phyloP scores from a whole-genome alignment of 2,888 invertebrate genomes.

The Protula sp. region DNA sequence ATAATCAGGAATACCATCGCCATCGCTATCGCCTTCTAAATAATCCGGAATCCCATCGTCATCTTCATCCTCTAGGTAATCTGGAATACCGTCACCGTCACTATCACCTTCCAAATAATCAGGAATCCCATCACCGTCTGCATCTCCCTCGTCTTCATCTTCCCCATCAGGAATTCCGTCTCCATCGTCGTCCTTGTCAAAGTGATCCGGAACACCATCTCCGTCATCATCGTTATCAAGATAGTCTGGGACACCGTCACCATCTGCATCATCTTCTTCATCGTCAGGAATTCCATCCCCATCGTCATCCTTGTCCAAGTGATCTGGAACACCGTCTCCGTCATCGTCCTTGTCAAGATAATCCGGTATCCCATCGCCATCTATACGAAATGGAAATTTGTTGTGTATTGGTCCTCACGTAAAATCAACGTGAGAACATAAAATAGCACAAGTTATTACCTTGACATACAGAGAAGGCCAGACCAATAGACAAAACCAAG shows the following conservation, averaged over 20 bases:
- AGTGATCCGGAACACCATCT: slow-evolving; percentile 36
- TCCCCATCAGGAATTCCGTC: slow-evolving; percentile 29
- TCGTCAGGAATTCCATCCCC: slow-evolving; percentile 43
- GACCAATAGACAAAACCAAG: no score
- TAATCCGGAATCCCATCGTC: slow-evolving; percentile 24
- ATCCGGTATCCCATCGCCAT: slow-evolving; percentile 47
- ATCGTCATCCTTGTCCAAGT: slow-evolving; percentile 33
- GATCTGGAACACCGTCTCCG: slow-evolving; percentile 45
- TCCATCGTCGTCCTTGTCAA: slow-evolving; percentile 25
- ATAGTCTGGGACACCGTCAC: slow-evolving; percentile 46
- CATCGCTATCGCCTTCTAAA: slow-evolving; percentile 21
- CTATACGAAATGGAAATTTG: slow-evolving; percentile 27
- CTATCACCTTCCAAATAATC: slow-evolving; percentile 22
- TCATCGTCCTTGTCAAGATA: slow-evolving; percentile 30
- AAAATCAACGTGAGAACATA: no score
- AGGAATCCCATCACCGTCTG: slow-evolving; percentile 38
- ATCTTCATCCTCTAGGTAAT: slow-evolving; percentile 26
- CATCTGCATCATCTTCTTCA: slow-evolving; percentile 35
- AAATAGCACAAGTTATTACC: no score
- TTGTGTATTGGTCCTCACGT: no score
- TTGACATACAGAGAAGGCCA: no score
- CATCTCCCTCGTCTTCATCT: slow-evolving; percentile 28
- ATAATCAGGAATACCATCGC: slow-evolving; percentile 33
- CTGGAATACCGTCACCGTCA: slow-evolving; percentile 34
- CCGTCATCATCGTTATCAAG: slow-evolving; percentile 27